Base-by-base conservation (phyloP, 2,113 vertebrate species). In the Haplochromis vanheusdeni region DNA sequence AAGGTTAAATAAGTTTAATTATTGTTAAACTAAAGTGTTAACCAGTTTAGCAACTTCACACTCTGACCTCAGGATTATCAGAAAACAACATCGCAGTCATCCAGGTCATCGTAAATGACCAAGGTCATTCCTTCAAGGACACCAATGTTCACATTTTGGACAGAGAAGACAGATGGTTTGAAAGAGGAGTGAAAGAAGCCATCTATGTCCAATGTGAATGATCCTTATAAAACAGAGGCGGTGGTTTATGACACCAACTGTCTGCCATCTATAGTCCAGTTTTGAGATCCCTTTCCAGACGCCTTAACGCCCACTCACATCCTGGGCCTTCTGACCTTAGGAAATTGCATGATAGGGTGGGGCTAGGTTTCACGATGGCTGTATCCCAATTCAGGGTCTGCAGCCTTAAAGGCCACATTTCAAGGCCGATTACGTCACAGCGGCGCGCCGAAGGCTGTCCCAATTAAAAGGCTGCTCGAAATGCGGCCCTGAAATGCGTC, bases 41-140 rank as follows among this genome's bases (percentile, higher is more conserved):
- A 70, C 12, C 35, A 13, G n/a, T 70, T 23, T 62, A 62, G 58
- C 58, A 62, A 42, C 65, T 40, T 42, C 13, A 70, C 37, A 70
- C 0, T 70, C 37, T 42, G 2, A 1, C 35, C 5, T 21, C 37
- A 42, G 35, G 5, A 42, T 23, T 42, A 21, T 40, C 7, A 23
- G 65, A 42, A 23, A 42, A 70, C 56, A 70, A 35, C 16, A 60
- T 51, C 5, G 10, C 26, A 31, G 8, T 31, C 56, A 31, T 31
- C 56, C 56, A 2, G 26, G 56, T 31, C 26, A 60, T 31, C 2
- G 5, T 60, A 31, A 31, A 60, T 0, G 14, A 31, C 56, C 5
- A 60, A 4, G 56, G 56, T 31, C 26, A 0, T 1, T 10, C 56
- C 26, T 60, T 0, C 5, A 0, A 60, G 28, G 56, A 60, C 56